Base-by-base conservation (phyloP, 2,888 invertebrate species). In the Cryptocephalus primarius region DNA sequence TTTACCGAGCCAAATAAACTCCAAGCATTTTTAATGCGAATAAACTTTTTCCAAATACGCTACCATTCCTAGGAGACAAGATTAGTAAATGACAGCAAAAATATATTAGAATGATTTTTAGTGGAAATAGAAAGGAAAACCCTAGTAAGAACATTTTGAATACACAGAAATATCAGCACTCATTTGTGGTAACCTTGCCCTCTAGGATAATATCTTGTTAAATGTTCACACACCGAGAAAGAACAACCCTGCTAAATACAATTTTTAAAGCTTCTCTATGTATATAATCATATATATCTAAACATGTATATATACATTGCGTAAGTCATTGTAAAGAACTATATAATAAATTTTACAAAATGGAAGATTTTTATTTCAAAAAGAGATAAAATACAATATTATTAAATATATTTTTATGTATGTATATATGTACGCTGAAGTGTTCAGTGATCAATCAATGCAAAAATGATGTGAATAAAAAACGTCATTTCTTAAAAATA, bases 191-290 rank as follows among this genome's bases (percentile, higher is more conserved):
- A 22, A 22, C 22, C 22, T 22, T 22, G 22, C 22, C 22, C 22
- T 22, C 22, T 22, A 4, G 22, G 22, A 22, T 22, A 22, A 22
- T 22, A 22, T 22, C 22, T 22, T 22, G 22, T 22, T 22, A 22
- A 22, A 22, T 22, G 22, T 22, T 22, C 22, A 44, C 48, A 55
- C 50, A 51, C 51, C 52, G 45, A 57, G 44, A 56, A 53, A 45
- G 53, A 43, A 36, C 13, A 58, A 60, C 60, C 58, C 59, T 60
- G 60, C 60, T 60, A 58, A 53, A 56, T 54, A 49, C 48, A 44
- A 41, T 46, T 49, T 58, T 60, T 58, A 60, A 59, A 60, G 60
- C 60, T 54, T 57, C 58, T 60, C 57, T 51, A 54, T 54, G 49
- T 22, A 22, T 22, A 22, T 22, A 49, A 50, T 49, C 33, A 43